Evolutionary conservation across 2,797 vertebrate species (phyloP).

Genomic region (Gobio occitaniae): DNA sequence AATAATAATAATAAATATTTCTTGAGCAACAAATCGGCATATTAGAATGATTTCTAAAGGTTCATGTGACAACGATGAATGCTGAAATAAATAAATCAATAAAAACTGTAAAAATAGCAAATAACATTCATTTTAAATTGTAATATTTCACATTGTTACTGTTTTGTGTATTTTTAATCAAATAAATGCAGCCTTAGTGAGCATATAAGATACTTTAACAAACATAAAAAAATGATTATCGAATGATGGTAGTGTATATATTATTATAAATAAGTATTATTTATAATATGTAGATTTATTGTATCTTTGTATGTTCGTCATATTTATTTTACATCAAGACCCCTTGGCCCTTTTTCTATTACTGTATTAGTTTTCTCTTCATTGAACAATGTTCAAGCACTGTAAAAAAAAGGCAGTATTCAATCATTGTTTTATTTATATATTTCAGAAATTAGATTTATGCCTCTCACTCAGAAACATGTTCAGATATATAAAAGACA

Average conservation of each 20-base stretch:
- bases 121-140: not conserved
- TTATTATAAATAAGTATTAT: not conserved
- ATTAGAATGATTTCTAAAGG: not conserved
- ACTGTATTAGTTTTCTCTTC: not conserved
- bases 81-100: not conserved
- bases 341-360: not conserved
- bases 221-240: not conserved
- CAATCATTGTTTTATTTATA: not conserved
- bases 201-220: not conserved
- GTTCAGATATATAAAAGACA: conserved; percentile 14
- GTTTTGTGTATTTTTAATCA: not conserved
- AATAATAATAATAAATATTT: not conserved
- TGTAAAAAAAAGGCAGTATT: not conserved
- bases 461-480: not conserved
- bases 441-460: not conserved
- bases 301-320: not conserved
- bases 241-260: not conserved
- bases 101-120: not conserved
- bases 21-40: no score
- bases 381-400: conserved; percentile 4
- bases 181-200: not conserved
- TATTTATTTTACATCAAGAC: not conserved
- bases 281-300: not conserved
- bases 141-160: not conserved
- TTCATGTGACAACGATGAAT: not conserved